Evolutionary conservation across 2,888 invertebrate species (phyloP).

Genomic region (Furcula furcula): DNA sequence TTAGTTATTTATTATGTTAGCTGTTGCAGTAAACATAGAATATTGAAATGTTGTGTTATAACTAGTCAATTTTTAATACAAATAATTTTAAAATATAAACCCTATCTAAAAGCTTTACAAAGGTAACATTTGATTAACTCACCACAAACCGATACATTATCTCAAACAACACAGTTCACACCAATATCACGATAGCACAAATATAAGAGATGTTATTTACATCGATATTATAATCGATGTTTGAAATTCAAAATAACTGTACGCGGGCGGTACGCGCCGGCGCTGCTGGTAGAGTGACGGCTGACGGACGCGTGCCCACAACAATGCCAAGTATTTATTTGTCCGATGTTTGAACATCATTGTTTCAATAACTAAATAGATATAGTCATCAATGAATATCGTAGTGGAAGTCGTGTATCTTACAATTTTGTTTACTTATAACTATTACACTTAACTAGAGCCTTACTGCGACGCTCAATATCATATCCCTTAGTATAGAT

Average conservation of each 20-base stretch:
- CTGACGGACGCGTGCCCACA: constrained; percentile 20
- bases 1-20: too few species aligned
- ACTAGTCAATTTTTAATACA: too few species aligned
- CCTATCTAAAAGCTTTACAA: not conserved
- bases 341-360: not conserved
- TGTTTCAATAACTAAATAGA: constrained; percentile 4
- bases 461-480: too few species aligned
- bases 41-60: too few species aligned
- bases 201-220: constrained; percentile 2
- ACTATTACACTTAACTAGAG: too few species aligned
- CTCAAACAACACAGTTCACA: not conserved
- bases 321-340: constrained; percentile 24
- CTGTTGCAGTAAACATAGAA: too few species aligned
- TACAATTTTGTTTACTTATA: too few species aligned
- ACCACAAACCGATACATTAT: constrained; percentile 32
- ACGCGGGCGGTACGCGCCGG: constrained; percentile 38
- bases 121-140: constrained; percentile 15
- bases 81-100: too few species aligned
- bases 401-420: constrained; percentile 11
- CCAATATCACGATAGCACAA: constrained; percentile 20
- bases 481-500: too few species aligned
- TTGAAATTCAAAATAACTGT: constrained; percentile 24
- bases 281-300: constrained; percentile 40
- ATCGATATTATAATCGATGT: constrained; percentile 9
- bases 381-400: constrained; percentile 10